These are phyloP conservation scores for Papilio polyxenes DNA, from an alignment of 1,140 invertebrate genomes.

Conservation along the genomic window DNA sequence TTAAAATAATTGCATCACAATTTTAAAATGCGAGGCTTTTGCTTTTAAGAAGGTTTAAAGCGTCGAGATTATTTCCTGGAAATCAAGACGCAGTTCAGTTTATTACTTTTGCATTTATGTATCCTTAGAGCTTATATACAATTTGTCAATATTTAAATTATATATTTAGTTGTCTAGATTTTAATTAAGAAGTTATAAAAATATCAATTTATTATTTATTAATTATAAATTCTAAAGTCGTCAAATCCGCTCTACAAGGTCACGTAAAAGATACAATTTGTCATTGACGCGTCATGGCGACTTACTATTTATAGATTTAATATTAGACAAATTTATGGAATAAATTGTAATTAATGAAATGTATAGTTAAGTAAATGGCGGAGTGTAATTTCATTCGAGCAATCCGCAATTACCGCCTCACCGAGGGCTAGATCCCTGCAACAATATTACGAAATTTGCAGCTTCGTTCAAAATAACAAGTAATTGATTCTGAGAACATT, in stretches of 20 bases:
- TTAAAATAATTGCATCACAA: conserved; percentile 81
- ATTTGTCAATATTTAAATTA: conserved; percentile 10
- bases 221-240: conserved; percentile 15
- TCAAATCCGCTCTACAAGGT: conserved; percentile 27
- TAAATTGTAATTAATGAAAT: conserved; percentile 37
- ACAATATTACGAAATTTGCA: conserved; percentile 40
- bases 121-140: not conserved
- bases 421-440: conserved; percentile 38
- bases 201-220: conserved; percentile 25
- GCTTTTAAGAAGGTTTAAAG: conserved; percentile 76
- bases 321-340: not conserved
- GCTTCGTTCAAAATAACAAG: conserved; percentile 38
- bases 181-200: conserved; percentile 18
- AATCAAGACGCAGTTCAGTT: conserved; percentile 62
- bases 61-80: conserved; percentile 75
- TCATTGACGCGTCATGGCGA: conserved; percentile 6
- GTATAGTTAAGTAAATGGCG: conserved; percentile 56
- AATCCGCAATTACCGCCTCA: conserved; percentile 52
- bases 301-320: conserved; percentile 29
- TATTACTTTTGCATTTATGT: conserved; percentile 41
- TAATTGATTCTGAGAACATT: conserved; percentile 39
- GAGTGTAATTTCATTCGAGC: conserved; percentile 58
- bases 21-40: conserved; percentile 78
- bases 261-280: conserved; percentile 26
- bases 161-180: not conserved